Evolutionary conservation across 2,888 invertebrate species (phyloP), one percentile per base, ranked within the genome.

Genomic region (Drosophila koepferae): DNA sequence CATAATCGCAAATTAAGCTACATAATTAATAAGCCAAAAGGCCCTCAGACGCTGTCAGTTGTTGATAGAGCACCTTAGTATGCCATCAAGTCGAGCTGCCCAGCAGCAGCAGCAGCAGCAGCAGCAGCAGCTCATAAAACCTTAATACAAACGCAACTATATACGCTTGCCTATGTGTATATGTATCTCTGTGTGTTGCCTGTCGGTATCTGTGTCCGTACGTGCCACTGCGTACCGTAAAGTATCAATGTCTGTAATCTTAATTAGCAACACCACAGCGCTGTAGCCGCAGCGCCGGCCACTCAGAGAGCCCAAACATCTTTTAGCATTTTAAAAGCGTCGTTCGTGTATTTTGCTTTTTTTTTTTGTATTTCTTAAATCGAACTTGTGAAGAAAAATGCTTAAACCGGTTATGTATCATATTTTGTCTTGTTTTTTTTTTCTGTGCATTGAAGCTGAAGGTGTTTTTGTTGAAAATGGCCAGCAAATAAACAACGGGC

Each of bases 1-100:
- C 87, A 85, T 87, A 87, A 86, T 89, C 87, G 86, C 85, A 89
- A 86, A 85, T 86, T 89, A 89, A 87, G 82, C 83, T 85, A 81
- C 83, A 89, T 87, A 87, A 87, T 87, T 87, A 89, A 87, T 86
- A 86, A 86, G 88, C 70, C 74, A 63, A 72, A 70, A 53, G 77
- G 70, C 63, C 62, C 59, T 62, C 68, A 16, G 63, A 23, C 63
- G 67, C 77, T 82, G 85, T 80, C 85, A 74, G 72, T 55, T 74
- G 71, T 75, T 86, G 86, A 85, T 85, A 69, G 86, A 88, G 86
- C 89, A 86, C 86, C 83, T 88, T 77, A 67, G 66, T 58, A 73
- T 72, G 71, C 71, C 72, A 85, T 79, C 82, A 77, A 28, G 28
- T 6, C 28, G 1, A 28, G 6, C 28, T 5, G 28, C 28, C 28